These are phyloP conservation scores for Eristalis intricaria DNA, from an alignment of 2,888 invertebrate species.

Conservation along the genomic window DNA sequence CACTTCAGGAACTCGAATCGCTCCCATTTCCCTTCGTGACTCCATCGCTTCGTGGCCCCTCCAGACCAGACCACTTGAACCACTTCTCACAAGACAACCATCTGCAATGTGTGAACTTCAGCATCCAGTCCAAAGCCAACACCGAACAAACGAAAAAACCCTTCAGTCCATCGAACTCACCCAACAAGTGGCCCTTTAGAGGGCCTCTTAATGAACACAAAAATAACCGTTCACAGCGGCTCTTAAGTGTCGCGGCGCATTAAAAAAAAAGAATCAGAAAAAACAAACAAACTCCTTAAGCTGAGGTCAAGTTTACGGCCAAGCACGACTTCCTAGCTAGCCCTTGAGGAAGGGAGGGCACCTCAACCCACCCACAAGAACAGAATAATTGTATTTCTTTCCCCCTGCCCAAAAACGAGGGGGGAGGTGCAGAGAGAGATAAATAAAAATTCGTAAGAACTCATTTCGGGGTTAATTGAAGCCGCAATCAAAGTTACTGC, in stretches of 20 bases:
- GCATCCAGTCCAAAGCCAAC: not conserved
- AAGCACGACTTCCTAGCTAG: slow-evolving; percentile 9
- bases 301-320: slow-evolving; percentile 31
- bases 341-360: slow-evolving; percentile 17
- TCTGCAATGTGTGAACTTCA: not conserved
- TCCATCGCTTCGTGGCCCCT: not conserved
- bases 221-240: slow-evolving; percentile 12
- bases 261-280: not conserved
- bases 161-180: slow-evolving; percentile 6
- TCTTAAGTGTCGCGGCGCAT: not conserved
- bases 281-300: slow-evolving; percentile 19
- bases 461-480: slow-evolving; percentile 14
- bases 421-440: not conserved
- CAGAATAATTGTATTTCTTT: not conserved
- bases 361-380: not conserved
- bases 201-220: slow-evolving; percentile 12
- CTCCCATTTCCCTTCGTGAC: not conserved
- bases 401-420: no score
- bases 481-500: slow-evolving; percentile 21
- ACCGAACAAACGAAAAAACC: not conserved
- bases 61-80: not conserved
- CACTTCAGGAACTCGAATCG: not conserved
- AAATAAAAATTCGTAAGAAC: slow-evolving; percentile 21
- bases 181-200: slow-evolving; percentile 9
- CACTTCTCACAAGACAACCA: not conserved